Evolutionary conservation across 2,888 invertebrate genomes (phyloP).

Genomic region (Drosophila limbata): DNA sequence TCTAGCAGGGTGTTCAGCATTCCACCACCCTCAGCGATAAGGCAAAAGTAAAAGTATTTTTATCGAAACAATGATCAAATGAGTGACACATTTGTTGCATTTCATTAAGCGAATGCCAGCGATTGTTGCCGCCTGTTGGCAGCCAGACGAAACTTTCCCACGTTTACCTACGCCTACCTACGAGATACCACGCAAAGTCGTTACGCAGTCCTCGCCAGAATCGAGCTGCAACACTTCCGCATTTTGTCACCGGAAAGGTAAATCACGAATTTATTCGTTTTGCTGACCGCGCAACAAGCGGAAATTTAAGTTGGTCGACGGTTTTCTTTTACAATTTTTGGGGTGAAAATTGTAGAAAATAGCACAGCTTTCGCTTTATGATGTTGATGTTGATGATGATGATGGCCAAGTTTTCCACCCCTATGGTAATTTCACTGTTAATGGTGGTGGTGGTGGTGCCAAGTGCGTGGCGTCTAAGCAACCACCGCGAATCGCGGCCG

Average conservation of each 20-base stretch:
- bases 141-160: constrained; percentile 60
- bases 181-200: constrained; percentile 54
- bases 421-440: constrained; percentile 29
- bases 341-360: constrained; percentile 74
- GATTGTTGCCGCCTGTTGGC: constrained; percentile 56
- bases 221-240: constrained; percentile 72
- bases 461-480: constrained; percentile 50
- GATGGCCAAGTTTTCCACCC: constrained; percentile 56
- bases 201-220: constrained; percentile 25
- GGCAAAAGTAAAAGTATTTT: constrained; percentile 13
- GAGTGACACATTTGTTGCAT: constrained; percentile 66
- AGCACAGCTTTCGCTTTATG: constrained; percentile 58
- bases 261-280: constrained; percentile 68
- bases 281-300: constrained; percentile 75
- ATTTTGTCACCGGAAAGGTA: constrained; percentile 80
- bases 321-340: constrained; percentile 38
- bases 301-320: constrained; percentile 49
- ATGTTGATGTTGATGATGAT: constrained; percentile 4
- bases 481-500: constrained; percentile 73
- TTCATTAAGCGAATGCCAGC: constrained; percentile 67
- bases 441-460: constrained; percentile 43
- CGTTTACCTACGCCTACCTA: constrained; percentile 60
- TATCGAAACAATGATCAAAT: constrained; percentile 53
- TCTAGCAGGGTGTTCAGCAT: constrained; percentile 16
- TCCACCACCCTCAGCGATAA: constrained; percentile 46